These are phyloP conservation scores for Odontamblyopus rebecca DNA, from an alignment of 2,797 vertebrate species.

Conservation along the genomic window DNA sequence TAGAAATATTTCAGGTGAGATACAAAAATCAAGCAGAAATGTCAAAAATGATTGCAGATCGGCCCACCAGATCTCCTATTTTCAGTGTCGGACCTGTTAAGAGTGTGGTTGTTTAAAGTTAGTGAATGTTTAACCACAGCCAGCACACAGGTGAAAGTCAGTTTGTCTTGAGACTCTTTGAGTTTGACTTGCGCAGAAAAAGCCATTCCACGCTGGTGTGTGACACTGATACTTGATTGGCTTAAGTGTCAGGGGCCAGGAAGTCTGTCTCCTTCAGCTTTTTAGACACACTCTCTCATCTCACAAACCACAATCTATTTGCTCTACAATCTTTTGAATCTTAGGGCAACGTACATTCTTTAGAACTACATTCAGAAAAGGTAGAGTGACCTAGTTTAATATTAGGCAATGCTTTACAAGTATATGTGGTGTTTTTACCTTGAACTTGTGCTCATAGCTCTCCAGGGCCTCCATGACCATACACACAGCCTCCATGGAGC, in stretches of 20 bases:
- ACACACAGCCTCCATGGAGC: constrained; percentile 96
- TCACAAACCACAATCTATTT: background rate
- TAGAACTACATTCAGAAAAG: background rate
- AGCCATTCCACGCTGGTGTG: constrained; percentile 12
- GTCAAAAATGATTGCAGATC: background rate
- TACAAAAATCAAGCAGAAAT: background rate
- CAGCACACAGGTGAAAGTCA: constrained; percentile 16
- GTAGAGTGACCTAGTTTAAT: background rate
- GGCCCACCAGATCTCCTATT: background rate
- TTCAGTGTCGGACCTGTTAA: background rate
- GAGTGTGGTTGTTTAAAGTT: background rate
- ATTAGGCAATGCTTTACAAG: background rate
- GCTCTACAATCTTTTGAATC: background rate
- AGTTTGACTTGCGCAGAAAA: constrained; percentile 34
- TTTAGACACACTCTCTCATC: constrained; percentile 2
- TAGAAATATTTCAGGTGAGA: background rate
- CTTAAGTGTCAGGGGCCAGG: constrained; percentile 60
- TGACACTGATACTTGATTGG: constrained; percentile 47
- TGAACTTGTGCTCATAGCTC: constrained; percentile 94
- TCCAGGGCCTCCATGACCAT: constrained; percentile 99
- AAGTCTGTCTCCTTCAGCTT: constrained; percentile 54
- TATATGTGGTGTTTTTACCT: constrained; percentile 73
- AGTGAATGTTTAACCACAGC: constrained; percentile 5
- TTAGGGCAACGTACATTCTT: background rate
- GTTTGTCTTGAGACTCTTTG: constrained; percentile 31